Percentiles rank a stretch among this genome's conserved stretches.
Evolutionary conservation across 2,888 invertebrate species (phyloP).

Genomic region (Callosobruchus maculatus): DNA sequence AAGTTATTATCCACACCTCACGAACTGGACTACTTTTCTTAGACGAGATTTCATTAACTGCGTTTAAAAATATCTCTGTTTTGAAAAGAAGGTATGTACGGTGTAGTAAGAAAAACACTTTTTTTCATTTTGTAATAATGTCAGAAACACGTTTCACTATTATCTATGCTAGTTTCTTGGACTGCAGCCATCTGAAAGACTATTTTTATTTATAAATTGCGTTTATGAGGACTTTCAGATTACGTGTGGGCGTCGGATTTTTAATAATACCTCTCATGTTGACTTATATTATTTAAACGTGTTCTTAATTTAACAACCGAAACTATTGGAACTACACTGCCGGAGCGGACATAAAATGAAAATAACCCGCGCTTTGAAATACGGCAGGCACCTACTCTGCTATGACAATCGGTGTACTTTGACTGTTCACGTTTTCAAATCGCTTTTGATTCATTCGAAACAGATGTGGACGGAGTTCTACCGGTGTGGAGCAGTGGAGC

Average conservation of each 20-base stretch:
- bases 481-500: not conserved
- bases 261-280: constrained; percentile 13
- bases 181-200: constrained; percentile 27
- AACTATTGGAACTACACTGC: not conserved
- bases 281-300: constrained; percentile 15
- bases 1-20: not conserved
- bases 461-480: not conserved
- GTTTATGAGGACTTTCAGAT: constrained; percentile 24
- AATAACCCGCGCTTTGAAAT: not conserved
- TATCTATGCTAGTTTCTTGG: constrained; percentile 17
- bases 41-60: not conserved
- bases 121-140: not conserved
- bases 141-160: not conserved
- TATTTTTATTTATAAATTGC: constrained; percentile 30
- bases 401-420: not conserved
- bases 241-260: constrained; percentile 29
- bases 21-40: not conserved
- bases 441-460: not conserved
- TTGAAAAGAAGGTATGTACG: not conserved
- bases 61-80: not conserved
- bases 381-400: not conserved
- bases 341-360: not conserved
- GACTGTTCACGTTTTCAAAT: not conserved
- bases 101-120: not conserved
- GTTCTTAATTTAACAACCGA: not conserved